phyloP scores from a whole-genome alignment of 2,888 invertebrate species.

The Panorpa germanica region DNA sequence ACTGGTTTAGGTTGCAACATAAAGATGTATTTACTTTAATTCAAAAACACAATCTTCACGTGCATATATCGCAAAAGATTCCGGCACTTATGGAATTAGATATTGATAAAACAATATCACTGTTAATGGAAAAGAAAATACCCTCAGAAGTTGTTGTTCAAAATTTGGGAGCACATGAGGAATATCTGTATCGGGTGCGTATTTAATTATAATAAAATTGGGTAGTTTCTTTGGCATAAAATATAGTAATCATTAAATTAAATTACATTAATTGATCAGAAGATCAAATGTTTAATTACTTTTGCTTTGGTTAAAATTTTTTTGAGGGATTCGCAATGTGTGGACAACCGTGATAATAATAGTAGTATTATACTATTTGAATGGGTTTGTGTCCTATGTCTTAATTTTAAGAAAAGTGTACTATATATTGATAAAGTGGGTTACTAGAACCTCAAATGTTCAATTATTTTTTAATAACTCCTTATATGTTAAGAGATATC shows the following conservation, averaged over 20 bases:
- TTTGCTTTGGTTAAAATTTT: background rate
- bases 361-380: no score
- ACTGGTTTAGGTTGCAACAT: constrained; percentile 45
- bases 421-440: no score
- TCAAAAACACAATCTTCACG: constrained; percentile 61
- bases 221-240: background rate
- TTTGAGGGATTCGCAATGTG: no score
- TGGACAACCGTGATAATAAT: no score
- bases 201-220: constrained; percentile 3
- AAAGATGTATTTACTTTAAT: constrained; percentile 83
- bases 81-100: constrained; percentile 79
- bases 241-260: background rate
- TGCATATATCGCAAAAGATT: constrained; percentile 69
- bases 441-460: no score
- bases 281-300: background rate
- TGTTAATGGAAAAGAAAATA: constrained; percentile 54
- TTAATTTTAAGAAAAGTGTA: no score
- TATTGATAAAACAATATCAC: constrained; percentile 56
- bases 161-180: constrained; percentile 53
- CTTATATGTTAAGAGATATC: no score
- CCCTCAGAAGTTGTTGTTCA: constrained; percentile 65
- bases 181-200: constrained; percentile 56
- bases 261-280: background rate
- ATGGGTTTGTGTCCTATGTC: no score
- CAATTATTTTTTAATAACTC: no score